phyloP scores from a whole-genome alignment of 2,888 invertebrate species.

The Chrysopilus asiliformis region DNA sequence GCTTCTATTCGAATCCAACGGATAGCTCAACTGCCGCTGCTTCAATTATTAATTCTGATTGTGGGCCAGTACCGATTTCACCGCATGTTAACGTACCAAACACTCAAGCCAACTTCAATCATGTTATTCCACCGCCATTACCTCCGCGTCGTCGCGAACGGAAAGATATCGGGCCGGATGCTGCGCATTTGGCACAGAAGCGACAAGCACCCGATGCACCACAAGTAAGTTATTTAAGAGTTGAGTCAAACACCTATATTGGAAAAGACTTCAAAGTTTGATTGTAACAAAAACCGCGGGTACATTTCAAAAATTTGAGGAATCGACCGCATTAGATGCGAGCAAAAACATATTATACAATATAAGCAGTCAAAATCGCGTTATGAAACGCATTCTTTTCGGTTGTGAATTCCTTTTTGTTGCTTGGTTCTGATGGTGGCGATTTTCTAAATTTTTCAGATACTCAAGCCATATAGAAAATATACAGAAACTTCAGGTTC shows the following conservation, averaged over 20 bases:
- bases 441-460: no score
- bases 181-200: conserved; percentile 31
- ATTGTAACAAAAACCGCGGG: not conserved
- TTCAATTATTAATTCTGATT: conserved; percentile 5
- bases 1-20: conserved; percentile 10
- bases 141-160: conserved; percentile 32
- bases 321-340: no score
- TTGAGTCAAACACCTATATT: no score
- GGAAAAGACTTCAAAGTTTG: no score
- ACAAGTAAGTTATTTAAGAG: conserved; percentile 21
- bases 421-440: no score
- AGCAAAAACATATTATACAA: no score
- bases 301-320: no score
- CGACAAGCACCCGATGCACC: conserved; percentile 55
- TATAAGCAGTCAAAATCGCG: no score
- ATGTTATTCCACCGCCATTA: conserved; percentile 29
- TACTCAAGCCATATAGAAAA: no score
- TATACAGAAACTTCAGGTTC: no score
- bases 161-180: conserved; percentile 24
- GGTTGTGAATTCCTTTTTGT: no score
- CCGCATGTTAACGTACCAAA: conserved; percentile 37
- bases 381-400: no score
- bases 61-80: conserved; percentile 28
- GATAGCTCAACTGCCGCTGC: not conserved
- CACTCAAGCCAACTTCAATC: conserved; percentile 25